phyloP scores from a whole-genome alignment of 2,113 vertebrate genomes.

The Felis catus region F.catus_Fca126_mat1.0 CM031411.1:109175501-109176000 shows the following conservation, averaged over 20 bases:
- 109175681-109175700: background rate
- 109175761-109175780: background rate
- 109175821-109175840: background rate
- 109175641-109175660: background rate
- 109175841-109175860: background rate
- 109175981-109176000: no score
- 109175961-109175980: no score
- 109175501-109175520: background rate
- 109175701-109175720: background rate
- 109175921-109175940: no score
- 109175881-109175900: no score
- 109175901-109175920: no score
- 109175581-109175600: background rate
- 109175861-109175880: no score
- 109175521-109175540: background rate
- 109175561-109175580: background rate
- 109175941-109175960: no score
- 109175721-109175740: background rate
- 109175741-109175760: background rate
- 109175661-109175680: background rate
- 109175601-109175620: background rate
- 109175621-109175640: background rate
- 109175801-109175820: background rate
- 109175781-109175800: background rate
- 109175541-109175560: background rate